phyloP scores from a whole-genome alignment of 2,113 vertebrate genomes.

The Notechis scutatus region DNA sequence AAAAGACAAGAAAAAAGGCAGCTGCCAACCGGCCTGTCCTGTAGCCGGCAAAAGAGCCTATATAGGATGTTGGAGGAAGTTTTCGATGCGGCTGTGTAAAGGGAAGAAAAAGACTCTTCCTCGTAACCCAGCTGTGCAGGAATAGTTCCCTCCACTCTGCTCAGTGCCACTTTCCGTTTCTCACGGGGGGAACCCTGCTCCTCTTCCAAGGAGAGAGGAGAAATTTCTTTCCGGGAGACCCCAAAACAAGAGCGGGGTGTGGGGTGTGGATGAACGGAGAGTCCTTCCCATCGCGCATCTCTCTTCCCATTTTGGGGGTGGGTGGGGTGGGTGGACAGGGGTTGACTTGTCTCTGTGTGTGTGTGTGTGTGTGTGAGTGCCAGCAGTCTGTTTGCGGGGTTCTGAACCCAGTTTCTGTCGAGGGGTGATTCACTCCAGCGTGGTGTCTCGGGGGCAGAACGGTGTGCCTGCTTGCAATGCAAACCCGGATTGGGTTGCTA shows the following conservation, averaged over 20 bases:
- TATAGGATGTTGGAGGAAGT: background rate
- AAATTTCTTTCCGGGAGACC: background rate
- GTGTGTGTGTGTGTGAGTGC: background rate
- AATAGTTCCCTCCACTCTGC: no score
- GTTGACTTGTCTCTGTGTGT: background rate
- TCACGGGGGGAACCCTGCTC: accelerated
- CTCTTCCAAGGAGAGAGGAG: background rate
- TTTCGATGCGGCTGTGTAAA: background rate
- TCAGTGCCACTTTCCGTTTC: background rate
- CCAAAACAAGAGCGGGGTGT: no score
- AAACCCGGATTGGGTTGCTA: background rate
- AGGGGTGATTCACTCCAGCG: background rate
- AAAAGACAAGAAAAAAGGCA: background rate
- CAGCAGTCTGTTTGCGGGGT: background rate
- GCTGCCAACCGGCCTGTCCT: background rate
- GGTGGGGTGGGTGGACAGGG: background rate
- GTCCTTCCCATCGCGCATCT: background rate
- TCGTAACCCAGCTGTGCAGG: background rate
- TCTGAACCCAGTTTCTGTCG: background rate
- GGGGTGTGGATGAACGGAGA: no score
- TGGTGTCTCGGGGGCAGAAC: background rate
- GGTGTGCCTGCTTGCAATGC: background rate
- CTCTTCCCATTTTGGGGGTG: background rate
- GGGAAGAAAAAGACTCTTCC: background rate
- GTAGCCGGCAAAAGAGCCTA: background rate